These are phyloP conservation scores for Metopolophium dirhodum DNA, from an alignment of 1,140 invertebrate species.

Conservation along the genomic window DNA sequence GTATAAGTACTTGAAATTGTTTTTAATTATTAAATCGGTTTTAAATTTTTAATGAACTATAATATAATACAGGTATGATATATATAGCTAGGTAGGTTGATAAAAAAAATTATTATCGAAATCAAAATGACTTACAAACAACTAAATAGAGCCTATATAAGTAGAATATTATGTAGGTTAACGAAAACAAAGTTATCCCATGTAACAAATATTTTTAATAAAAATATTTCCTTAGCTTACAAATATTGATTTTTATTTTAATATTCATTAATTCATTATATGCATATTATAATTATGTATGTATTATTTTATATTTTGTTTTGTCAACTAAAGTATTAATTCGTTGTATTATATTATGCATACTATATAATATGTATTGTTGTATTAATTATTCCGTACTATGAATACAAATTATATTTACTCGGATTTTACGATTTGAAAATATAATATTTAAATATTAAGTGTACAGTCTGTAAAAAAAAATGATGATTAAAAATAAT, in stretches of 20 bases:
- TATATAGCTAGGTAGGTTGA: background rate
- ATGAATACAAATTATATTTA: background rate
- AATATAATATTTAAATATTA: background rate
- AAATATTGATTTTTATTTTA: background rate
- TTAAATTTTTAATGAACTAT: too few species aligned
- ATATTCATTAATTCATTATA: background rate
- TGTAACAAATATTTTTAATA: background rate
- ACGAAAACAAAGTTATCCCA: background rate
- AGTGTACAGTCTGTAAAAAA: background rate
- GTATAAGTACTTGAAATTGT: too few species aligned
- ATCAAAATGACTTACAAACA: background rate
- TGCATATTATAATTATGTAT: background rate
- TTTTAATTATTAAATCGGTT: too few species aligned
- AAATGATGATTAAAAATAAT: background rate
- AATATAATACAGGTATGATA: background rate
- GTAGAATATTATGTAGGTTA: background rate
- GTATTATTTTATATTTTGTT: background rate
- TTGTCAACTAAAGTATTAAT: background rate
- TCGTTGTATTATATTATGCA: background rate
- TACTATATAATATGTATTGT: background rate
- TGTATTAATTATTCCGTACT: background rate
- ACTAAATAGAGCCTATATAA: background rate
- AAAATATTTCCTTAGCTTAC: background rate
- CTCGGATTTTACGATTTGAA: background rate
- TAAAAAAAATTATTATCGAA: background rate